Evolutionary conservation across 1,140 invertebrate genomes (phyloP), one percentile per base, ranked within the genome.

Genomic region (Anoplophora glabripennis): DNA sequence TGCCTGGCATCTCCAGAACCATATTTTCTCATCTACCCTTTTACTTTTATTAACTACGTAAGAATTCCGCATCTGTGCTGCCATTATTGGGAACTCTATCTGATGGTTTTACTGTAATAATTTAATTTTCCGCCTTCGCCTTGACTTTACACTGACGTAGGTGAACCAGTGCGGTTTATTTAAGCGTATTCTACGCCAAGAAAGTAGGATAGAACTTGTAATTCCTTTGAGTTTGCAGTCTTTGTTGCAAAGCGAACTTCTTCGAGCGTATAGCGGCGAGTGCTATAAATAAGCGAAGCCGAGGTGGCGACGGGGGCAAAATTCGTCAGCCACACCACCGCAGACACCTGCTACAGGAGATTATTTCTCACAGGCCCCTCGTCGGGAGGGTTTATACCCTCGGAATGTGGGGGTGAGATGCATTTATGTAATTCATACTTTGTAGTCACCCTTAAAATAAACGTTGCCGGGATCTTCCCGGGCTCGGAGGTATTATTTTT

Each of bases 391-490:
- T 12, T 34, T 15, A 35, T 12, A 49, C 47, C 33, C 47, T 36
- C 7, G 47, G 47, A 49, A 49, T 49, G 7, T 33, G 8, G n/a
- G n/a, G n/a, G 28, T 17, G 21, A 34, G 14, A 49, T 35, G n/a
- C n/a, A 35, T 34, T 49, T 14, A 34, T 49, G 47, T 49, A 49
- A 49, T 49, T 34, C 47, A 35, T 49, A 35, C 47, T 49, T 37
- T 49, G 47, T 35, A 28, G 21, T 5, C 21, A 28, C 21, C 21
- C 21, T 28, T 28, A 28, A 28, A 28, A 28, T 28, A 28, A 28
- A 28, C 21, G 21, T 28, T 28, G 21, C 21, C 21, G 21, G 21
- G 21, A 28, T 2, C 21, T 28, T 28, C 5, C 21, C 21, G 21
- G 21, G 5, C 21, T 28, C 21, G 2, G 21, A 28, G 21, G 21